Evolutionary conservation across 2,888 invertebrate species (phyloP), one percentile per base, ranked within the genome.

Genomic region (Dasysyrphus tricinctus): DNA sequence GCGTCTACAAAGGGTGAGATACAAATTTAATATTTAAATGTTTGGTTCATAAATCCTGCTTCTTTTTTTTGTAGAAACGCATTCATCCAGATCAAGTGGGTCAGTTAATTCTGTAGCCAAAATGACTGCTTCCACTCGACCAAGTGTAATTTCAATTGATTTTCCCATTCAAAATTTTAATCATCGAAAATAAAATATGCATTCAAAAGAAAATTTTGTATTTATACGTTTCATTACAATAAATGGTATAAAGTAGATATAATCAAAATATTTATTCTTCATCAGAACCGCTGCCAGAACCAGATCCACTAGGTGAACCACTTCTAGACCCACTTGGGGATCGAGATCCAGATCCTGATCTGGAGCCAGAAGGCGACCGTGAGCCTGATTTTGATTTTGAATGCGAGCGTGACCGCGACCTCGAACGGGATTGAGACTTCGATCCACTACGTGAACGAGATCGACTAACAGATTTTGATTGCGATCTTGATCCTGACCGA

Each of bases 271-370:
- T 91, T 82, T 94, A 94, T 90, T 89, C 89, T 65, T 88, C 89
- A 14, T 90, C 92, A 0, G 93, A 93, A 4, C 93, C 92, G 67
- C 92, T 92, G n/a, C 90, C 92, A 16, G 92, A 91, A 61, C 90
- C 91, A 6, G 90, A 90, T 5, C 91, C 90, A 39, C 90, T 91
- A 4, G 89, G 90, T 3, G 91, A 89, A 0, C 89, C 90, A 83
- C 89, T 91, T 29, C 90, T 88, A 6, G 91, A 92, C 51, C 91
- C 82, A 9, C 91, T 92, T 14, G 89, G 91, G 0, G 92, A 92
- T 88, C 93, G 91, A 0, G 93, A 93, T 2, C 90, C 90, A 2
- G 93, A 92, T 4, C 88, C 87, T 8, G 91, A 90, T n/a, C 90
- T 89, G 1, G 91, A 91, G 7, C 90, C 90, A 3, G 90, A 90